A percentile compares a stretch with the other conserved stretches of the same genome.
These are phyloP conservation scores for Megalopta genalis DNA, from an alignment of 1,140 invertebrate genomes.

Conservation along the genomic window DNA sequence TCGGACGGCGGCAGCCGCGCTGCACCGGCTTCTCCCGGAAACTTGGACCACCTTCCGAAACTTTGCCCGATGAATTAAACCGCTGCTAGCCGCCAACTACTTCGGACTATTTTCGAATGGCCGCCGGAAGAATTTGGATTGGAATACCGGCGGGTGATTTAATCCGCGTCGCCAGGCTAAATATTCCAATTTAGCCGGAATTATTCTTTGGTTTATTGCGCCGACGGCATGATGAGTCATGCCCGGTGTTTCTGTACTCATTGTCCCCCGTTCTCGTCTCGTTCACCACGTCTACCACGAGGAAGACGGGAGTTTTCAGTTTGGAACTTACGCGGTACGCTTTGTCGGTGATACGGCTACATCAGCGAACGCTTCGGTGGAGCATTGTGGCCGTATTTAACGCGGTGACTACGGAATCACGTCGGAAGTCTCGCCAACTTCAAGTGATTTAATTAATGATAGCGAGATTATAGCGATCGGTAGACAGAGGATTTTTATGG, in stretches of 20 bases:
- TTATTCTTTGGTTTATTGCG: background rate
- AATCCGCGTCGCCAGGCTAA: background rate
- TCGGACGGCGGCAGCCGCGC: background rate
- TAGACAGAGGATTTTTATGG: no score
- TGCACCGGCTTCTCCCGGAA: background rate
- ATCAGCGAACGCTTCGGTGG: no score
- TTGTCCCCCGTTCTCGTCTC: background rate
- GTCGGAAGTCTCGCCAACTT: no score
- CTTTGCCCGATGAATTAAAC: constrained; percentile 19
- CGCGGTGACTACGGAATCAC: no score
- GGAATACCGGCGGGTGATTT: constrained; percentile 17
- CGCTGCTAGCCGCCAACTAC: background rate
- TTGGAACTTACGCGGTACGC: no score
- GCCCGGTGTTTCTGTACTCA: background rate
- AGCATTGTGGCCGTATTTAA: no score
- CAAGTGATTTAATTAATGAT: no score
- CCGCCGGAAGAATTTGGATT: constrained; percentile 9
- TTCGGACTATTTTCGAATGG: constrained; percentile 1
- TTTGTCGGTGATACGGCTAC: no score
- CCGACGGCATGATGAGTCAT: background rate
- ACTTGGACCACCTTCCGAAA: background rate
- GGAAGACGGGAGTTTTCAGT: no score
- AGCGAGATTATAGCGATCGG: no score
- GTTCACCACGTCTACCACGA: no score
- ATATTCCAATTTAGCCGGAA: constrained; percentile 7